Percentiles rank a stretch among this genome's conserved stretches.
Conservation (phyloP, 2,113 vertebrate genomes). For the Serilophus lunatus region DNA sequence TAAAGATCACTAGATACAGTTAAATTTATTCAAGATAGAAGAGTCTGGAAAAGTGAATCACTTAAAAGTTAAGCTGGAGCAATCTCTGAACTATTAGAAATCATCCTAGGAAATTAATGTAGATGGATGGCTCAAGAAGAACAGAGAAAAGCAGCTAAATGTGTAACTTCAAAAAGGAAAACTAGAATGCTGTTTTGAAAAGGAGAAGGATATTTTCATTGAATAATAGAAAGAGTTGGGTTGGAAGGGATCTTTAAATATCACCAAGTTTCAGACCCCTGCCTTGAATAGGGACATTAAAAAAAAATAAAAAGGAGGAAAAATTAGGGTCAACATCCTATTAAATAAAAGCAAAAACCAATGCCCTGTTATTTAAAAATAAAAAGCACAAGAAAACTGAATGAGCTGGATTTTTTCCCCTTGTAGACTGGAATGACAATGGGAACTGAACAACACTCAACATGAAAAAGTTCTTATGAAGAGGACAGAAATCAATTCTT, state of each 20-base stretch:
- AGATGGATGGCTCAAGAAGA: background rate
- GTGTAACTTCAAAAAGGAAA: background rate
- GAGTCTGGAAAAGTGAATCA: background rate
- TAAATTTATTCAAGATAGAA: background rate
- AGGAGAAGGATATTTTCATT: background rate
- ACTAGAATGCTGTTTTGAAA: background rate
- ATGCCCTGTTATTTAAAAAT: background rate
- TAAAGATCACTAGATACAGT: background rate
- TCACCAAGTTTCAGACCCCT: background rate
- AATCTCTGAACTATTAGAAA: background rate
- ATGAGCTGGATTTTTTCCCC: background rate
- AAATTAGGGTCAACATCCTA: background rate
- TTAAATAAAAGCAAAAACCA: background rate
- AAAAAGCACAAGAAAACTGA: background rate
- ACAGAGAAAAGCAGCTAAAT: background rate
- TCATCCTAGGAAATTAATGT: background rate
- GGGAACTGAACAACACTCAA: background rate
- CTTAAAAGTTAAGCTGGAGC: background rate
- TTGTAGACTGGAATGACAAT: background rate
- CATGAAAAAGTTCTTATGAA: background rate
- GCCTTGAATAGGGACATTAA: background rate
- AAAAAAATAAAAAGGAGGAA: background rate
- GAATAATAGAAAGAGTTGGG: background rate
- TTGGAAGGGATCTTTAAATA: background rate
- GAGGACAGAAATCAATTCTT: background rate